Evolutionary conservation across 2,888 invertebrate genomes (phyloP), one percentile per base, ranked within the genome.

Genomic region (Cyclophora punctaria): DNA sequence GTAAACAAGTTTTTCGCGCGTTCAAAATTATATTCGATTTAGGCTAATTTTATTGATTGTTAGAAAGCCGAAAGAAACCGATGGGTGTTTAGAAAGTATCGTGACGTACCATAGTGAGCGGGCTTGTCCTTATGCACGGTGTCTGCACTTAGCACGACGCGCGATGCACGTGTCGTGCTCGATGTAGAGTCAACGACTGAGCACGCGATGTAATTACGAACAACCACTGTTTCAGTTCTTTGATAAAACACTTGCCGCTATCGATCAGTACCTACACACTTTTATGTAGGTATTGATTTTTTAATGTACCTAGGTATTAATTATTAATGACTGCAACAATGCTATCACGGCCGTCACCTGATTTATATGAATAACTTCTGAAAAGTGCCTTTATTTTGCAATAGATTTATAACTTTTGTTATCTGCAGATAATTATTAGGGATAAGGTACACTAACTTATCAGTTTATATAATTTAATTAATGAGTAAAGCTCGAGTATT

Each of bases 221-320:
- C 64, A 66, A 64, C 66, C 50, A 47, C 54, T 67, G 71, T 74
- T 73, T 69, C 67, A 65, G 64, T 64, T 61, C 63, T 65, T 71
- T 77, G 81, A 84, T 83, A 83, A 20, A 82, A 77, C 67, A 62
- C 66, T 62, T 62, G 63, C 70, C 71, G 69, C 66, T 61, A 61
- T 65, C 77, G 75, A 81, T 81, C 78, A 71, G 62, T 73, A 67
- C 62, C 60, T 70, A 53, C 47, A 48, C 34, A 34, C 59, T 59
- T 58, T 55, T 20, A 20, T 20, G 20, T 20, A 20, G 20, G 53
- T 53, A 55, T 55, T 54, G 56, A 53, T 59, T 59, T 60, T 50
- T 49, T 53, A 44, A 20, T 20, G 20, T 20, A n/a, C n/a, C n/a
- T n/a, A 20, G 20, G 20, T 52, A 53, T 37, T 37, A 37, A 37